A percentile compares a stretch with the other conserved stretches of the same genome.
These are phyloP conservation scores for Chloroclystis v-ata DNA, from an alignment of 2,888 invertebrate genomes.

Conservation along the genomic window DNA sequence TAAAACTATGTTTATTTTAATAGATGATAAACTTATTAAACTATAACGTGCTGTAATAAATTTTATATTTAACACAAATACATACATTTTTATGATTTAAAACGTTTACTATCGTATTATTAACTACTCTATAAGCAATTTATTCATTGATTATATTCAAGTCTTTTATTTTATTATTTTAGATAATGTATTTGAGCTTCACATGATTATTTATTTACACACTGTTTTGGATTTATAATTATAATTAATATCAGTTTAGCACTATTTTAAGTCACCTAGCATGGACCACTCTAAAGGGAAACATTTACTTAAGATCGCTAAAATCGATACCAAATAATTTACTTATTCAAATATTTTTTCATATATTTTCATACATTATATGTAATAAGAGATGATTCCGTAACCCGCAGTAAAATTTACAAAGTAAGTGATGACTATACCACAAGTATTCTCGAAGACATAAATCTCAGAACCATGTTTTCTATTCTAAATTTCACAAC, in stretches of 20 bases:
- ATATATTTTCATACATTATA: neutral
- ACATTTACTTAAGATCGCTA: constrained; percentile 28
- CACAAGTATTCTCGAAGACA: constrained; percentile 4
- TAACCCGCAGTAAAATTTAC: constrained; percentile 32
- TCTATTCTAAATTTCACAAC: constrained; percentile 53
- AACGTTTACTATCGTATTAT: constrained; percentile 60
- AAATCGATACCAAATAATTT: constrained; percentile 12
- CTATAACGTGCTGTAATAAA: constrained; percentile 54
- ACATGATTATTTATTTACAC: constrained; percentile 67
- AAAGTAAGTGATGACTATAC: constrained; percentile 1
- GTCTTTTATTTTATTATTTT: constrained; percentile 66
- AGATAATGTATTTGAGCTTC: constrained; percentile 69
- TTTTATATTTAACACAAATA: constrained; percentile 38
- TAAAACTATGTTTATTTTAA: constrained; percentile 50
- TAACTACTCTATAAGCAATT: constrained; percentile 66
- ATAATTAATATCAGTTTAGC: constrained; percentile 65
- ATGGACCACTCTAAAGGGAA: constrained; percentile 74
- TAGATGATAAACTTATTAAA: constrained; percentile 39
- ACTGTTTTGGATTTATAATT: constrained; percentile 48
- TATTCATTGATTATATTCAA: constrained; percentile 63
- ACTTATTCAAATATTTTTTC: neutral
- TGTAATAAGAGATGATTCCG: constrained; percentile 19
- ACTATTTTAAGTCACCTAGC: constrained; percentile 76
- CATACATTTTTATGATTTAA: constrained; percentile 32
- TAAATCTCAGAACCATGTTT: constrained; percentile 28